Base-by-base conservation (phyloP, 2,888 invertebrate species). In the Thera obeliscata region DNA sequence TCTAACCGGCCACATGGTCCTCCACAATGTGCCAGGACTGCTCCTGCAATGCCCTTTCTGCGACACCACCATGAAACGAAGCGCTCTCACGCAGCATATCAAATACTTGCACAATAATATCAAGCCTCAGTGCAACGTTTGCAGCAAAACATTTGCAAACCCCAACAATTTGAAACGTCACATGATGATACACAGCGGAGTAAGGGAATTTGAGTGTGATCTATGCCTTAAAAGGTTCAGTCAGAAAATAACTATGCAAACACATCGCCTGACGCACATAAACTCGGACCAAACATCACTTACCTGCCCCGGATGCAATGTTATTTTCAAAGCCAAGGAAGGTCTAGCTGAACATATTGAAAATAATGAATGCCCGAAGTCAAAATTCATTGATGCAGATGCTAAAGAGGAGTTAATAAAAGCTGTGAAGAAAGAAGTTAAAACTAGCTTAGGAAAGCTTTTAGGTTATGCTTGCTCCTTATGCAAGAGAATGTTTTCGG, bases 201-300 rank as follows among this genome's bases (percentile, higher is more conserved):
- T 90, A 2, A 85, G 87, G 70, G 90, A 92, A n/a, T 94, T 90
- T 71, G 88, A 89, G 74, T 94, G 94, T 78, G 93, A 93, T 64
- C 85, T 94, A 8, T 94, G 94, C 73, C 82, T 80, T 9, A 94
- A 93, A 70, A 78, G 89, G 46, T 94, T 94, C 77, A 89, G 89
- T 64, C 94, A 94, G 61, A 94, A 93, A 77, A 92, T 91, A 11
- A 91, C 93, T 1, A 91, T 94, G 93, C 93, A 93, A 72, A 93
- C 93, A 0, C 94, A 94, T 66, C 81, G 90, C 64, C 66, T 93
- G 43, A 92, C 91, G 0, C 94, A 94, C 61, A 77, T 89, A 64
- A 87, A 91, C 61, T 87, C 66, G 3, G n/a, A 55, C 3, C 57
- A 61, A 36, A 8, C 62, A 7, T 5, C 88, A 0, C 85, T 86